Conservation (phyloP, 2,888 invertebrate species). For the Amiota communis region DNA sequence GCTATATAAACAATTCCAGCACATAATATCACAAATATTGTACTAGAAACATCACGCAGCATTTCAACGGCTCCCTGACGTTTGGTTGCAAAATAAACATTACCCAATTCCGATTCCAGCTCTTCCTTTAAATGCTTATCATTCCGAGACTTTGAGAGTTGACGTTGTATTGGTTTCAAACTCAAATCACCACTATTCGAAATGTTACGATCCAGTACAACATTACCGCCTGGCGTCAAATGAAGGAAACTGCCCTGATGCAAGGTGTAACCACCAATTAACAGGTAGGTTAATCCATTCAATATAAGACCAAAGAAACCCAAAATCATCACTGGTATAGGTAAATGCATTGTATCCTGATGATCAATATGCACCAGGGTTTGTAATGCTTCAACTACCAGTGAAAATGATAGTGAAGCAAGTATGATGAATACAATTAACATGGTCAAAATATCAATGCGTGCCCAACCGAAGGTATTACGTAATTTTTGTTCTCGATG, state of each 20-base stretch:
- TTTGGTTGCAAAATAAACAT: conserved; percentile 65
- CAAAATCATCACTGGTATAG: conserved; percentile 82
- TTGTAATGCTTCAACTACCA: conserved; percentile 87
- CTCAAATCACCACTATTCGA: conserved; percentile 57
- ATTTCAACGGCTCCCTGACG: conserved; percentile 78
- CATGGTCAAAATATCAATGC: conserved; percentile 90
- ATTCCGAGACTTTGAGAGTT: conserved; percentile 73
- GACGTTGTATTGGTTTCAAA: conserved; percentile 71
- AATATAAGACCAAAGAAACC: conserved; percentile 82
- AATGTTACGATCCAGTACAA: conserved; percentile 76
- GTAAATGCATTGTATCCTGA: conserved; percentile 83
- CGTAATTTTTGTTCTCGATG: conserved; percentile 79
- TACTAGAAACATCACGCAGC: conserved; percentile 79
- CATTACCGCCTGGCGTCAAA: conserved; percentile 78
- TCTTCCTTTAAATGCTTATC: conserved; percentile 57
- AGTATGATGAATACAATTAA: conserved; percentile 87
- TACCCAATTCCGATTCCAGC: conserved; percentile 53
- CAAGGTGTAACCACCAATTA: conserved; percentile 86
- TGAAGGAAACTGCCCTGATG: conserved; percentile 82
- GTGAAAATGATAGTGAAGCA: conserved; percentile 86
- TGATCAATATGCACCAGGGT: conserved; percentile 84
- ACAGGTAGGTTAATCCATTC: conserved; percentile 84
- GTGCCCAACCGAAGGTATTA: conserved; percentile 94
- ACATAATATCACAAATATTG: conserved; percentile 83
- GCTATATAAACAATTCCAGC: conserved; percentile 78